Base-by-base conservation (phyloP, 2,888 invertebrate genomes). In the Folsomia manolachei region DNA sequence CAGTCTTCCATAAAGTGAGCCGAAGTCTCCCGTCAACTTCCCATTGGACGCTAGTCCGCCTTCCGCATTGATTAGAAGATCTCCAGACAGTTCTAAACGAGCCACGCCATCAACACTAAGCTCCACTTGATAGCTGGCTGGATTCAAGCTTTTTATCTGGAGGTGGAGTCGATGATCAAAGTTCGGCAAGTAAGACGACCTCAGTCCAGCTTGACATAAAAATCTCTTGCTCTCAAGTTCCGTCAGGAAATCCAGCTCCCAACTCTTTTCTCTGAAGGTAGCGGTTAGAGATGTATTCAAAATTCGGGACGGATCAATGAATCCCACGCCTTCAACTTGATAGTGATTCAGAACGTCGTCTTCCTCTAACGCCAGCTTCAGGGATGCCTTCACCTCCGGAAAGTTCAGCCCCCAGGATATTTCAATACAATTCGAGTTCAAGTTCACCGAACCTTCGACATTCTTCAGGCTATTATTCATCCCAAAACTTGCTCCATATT, bases 11-110 rank as follows among this genome's bases (percentile, higher is more conserved):
- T 71, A 74, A 51, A 75, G 75, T 19, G 74, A 70, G 18, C 77
- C 77, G 56, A 72, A 78, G 1, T 74, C 71, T 14, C 77, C 77
- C 56, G 69, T 60, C 19, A 73, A 69, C 52, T 75, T 75, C 19
- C 68, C 64, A 14, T 27, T 26, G 21, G 27, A 4, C 18, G 39
- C 4, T 14, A 56, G 4, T 14, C 56, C 7, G n/a, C 4, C 21
- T 18, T n/a, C 56, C 0, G 26, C 21, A 9, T 51, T 63, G 1
- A 74, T 25, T 0, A 69, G 60, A 7, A 74, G 27, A 53, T 79
- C 75, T n/a, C n/a, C n/a, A n/a, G n/a, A n/a, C n/a, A n/a, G n/a
- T n/a, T n/a, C n/a, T n/a, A n/a, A n/a, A n/a, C n/a, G n/a, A n/a
- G n/a, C n/a, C n/a, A n/a, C n/a, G n/a, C n/a, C n/a, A n/a, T n/a